Conservation (phyloP, 2,888 invertebrate genomes). For the Limnephilus rhombicus region DNA sequence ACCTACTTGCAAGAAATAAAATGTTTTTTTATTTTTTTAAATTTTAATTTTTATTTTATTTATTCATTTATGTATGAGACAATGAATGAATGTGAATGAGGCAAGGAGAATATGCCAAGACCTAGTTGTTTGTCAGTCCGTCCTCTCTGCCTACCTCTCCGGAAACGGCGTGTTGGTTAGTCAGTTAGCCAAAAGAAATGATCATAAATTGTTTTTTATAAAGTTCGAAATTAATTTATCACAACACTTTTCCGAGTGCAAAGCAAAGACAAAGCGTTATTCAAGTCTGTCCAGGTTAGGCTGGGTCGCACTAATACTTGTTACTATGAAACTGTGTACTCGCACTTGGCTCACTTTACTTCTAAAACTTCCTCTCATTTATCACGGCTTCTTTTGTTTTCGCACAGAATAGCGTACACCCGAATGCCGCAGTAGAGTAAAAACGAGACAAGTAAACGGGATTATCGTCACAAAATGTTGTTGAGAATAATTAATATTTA, state of each 20-base stretch:
- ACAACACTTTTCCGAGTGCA: not conserved
- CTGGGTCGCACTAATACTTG: not conserved
- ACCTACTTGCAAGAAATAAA: too few species aligned
- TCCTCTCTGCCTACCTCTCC: too few species aligned
- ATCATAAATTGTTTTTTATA: not conserved
- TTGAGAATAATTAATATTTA: not conserved
- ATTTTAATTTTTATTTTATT: too few species aligned
- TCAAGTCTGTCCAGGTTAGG: not conserved
- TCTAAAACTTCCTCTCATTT: constrained; percentile 21
- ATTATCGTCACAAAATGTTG: not conserved
- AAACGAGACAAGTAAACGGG: not conserved
- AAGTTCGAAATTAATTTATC: not conserved
- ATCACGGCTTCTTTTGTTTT: constrained; percentile 19
- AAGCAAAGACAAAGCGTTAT: not conserved
- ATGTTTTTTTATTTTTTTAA: too few species aligned
- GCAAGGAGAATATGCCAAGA: too few species aligned
- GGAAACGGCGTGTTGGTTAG: too few species aligned
- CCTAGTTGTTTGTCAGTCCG: too few species aligned
- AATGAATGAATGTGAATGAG: too few species aligned
- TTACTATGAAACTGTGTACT: not conserved
- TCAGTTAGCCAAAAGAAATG: too few species aligned
- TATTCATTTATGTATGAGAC: too few species aligned
- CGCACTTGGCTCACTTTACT: constrained; percentile 11
- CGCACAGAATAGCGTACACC: not conserved
- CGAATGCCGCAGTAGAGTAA: not conserved